Evolutionary conservation across 64 coral and sea anemone species (phyloP), one percentile per base, ranked within the genome.

Genomic region (Stichodactyla helianthus): DNA sequence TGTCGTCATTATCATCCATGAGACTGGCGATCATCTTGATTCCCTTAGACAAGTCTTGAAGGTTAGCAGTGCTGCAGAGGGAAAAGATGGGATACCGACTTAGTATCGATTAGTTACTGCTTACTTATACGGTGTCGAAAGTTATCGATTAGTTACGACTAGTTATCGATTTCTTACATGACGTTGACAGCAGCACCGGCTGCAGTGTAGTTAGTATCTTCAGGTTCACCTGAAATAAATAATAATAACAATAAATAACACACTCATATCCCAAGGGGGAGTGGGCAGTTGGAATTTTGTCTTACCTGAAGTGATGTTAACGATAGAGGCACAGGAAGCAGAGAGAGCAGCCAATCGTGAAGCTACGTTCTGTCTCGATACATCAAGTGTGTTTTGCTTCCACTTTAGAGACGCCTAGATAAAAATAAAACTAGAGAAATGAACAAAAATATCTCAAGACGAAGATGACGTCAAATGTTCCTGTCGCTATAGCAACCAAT

Each of bases 241-340:
- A 16, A 52, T 14, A 63, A 77, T 4, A 5, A 65, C 2, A 10
- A 20, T 65, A n/a, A 20, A 6, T 6, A 1, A 4, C 5, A 65
- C 19, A 65, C 18, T 1, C 61, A 23, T n/a, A 7, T 6, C 18
- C 17, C 6, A 65, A 31, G 23, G 68, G 26, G 9, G 68, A n/a
- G 26, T 2, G 2, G 68, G 25, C 0, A 31, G 26, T 9, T 74
- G 68, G 26, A 12, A 11, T 26, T 74, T 74, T 74, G 52, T 52
- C 35, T 81, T 88, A 99, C 96, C 96, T 95, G 96, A 94, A 15
- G 96, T 99, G 50, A 95, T 77, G 10, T 93, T 99, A 22, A 99
- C 96, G 86, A 99, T 99, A 1, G 96, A 99, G n/a, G 96, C 96
- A 90, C 93, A 95, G 12, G 96, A 99, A 16, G 96, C 96, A 25